Evolutionary conservation across 2,888 invertebrate species (phyloP), one percentile per base, ranked within the genome.

Genomic region (Caenorhabditis parvicauda): DNA sequence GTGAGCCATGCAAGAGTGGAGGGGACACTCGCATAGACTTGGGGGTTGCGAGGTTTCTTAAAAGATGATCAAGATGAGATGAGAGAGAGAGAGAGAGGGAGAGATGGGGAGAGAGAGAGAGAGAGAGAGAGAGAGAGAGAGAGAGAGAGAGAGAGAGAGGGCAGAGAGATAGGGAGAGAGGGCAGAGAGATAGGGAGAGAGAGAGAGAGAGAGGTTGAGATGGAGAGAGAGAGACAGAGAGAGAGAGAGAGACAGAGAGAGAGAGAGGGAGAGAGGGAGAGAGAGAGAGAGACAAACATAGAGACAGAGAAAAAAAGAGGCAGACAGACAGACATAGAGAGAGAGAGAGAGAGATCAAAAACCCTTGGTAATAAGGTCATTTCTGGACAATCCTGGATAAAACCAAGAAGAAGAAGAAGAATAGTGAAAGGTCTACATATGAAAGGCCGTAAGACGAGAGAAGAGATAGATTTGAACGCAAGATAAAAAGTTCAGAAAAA

Each of bases 141-240:
- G 43, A 52, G 21, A 27, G 39, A 35, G 39, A 37, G 29, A 46
- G 38, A 51, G 39, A 44, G 32, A 45, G 45, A 28, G 29, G n/a
- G 14, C n/a, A 28, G 2, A 29, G 38, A 5, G 37, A 46, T 29
- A 24, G 42, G 35, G 27, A 21, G 28, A 6, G 19, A 7, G 42
- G 14, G 27, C 28, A 28, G 32, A 37, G 37, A 4, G 3, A 41
- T 43, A 37, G 42, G 14, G 32, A 35, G 12, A 2, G 37, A 39
- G 17, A 45, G 32, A 44, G 7, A 19, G 21, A 50, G 32, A 51
- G 44, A 51, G 22, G 19, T 38, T 39, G 28, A 51, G 27, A 24
- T 9, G 38, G 43, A 35, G 49, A 37, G 12, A 37, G 28, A 42
- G 25, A 42, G 22, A 14, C 19, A 24, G 17, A 5, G 28, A 29